A percentile compares a stretch with the other conserved stretches of the same genome.
phyloP scores from a whole-genome alignment of 2,113 vertebrate species.

The Anarrhichthys ocellatus region DNA sequence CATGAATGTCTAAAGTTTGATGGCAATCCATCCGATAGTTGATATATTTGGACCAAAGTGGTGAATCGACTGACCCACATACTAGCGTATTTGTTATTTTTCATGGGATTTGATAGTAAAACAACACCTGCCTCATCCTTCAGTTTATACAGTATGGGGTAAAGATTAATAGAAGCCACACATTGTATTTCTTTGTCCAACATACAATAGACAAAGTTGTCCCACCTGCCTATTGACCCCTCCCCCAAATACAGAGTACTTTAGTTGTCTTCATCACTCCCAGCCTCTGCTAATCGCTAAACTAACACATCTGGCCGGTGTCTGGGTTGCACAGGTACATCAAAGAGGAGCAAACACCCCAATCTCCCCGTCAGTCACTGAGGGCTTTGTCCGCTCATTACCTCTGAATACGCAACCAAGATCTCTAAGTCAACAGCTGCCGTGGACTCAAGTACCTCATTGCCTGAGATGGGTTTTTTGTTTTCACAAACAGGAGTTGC shows the following conservation, averaged over 20 bases:
- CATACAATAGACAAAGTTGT: slow-evolving; percentile 12
- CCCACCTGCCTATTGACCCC: slow-evolving; percentile 24
- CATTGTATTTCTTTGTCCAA: background rate
- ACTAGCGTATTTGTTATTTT: too few species aligned
- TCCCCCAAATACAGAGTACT: background rate
- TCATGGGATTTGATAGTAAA: background rate
- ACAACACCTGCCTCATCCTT: background rate
- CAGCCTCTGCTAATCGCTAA: slow-evolving; percentile 36
- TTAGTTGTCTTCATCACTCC: slow-evolving; percentile 22
- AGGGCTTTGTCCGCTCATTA: slow-evolving; percentile 40
- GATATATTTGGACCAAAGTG: background rate
- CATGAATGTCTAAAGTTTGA: background rate
- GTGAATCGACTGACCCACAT: background rate
- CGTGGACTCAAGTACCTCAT: slow-evolving; percentile 29
- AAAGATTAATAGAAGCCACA: background rate
- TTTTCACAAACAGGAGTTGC: slow-evolving; percentile 44
- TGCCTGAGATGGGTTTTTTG: slow-evolving; percentile 13
- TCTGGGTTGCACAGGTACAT: slow-evolving; percentile 16
- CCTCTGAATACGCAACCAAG: slow-evolving; percentile 36
- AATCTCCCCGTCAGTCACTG: slow-evolving; percentile 37
- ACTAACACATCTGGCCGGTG: slow-evolving; percentile 56
- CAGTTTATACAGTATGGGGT: background rate
- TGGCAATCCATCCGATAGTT: background rate
- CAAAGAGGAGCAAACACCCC: slow-evolving; percentile 35
- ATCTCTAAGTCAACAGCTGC: slow-evolving; percentile 65